Conservation (phyloP, 2,797 vertebrate species). For the Falco columbarius region DNA sequence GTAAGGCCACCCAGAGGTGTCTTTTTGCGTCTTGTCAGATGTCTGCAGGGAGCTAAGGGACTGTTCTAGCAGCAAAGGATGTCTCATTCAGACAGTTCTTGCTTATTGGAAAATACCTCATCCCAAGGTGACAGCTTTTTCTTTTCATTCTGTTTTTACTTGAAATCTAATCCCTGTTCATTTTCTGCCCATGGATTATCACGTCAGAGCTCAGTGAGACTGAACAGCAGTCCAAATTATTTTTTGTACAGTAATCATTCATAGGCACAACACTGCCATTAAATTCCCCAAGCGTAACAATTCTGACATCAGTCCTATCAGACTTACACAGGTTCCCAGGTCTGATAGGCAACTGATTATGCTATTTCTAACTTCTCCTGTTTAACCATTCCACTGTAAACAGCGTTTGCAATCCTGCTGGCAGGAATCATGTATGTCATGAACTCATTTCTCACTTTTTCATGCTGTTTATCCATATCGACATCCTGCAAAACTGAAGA, state of each 20-base stretch:
- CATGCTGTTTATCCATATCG: neutral
- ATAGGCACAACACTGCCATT: neutral
- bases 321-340: neutral
- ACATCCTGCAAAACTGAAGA: neutral
- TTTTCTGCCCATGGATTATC: neutral
- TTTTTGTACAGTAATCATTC: slow-evolving; percentile 22
- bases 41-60: neutral
- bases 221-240: neutral
- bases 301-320: neutral
- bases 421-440: neutral
- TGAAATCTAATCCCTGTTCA: neutral
- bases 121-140: neutral
- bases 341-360: neutral
- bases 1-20: neutral
- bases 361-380: neutral
- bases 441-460: neutral
- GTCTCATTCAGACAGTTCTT: neutral
- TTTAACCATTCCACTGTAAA: neutral
- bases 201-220: neutral
- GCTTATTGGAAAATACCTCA: neutral
- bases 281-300: neutral
- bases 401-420: neutral
- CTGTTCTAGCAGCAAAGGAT: neutral
- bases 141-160: neutral
- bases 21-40: neutral